Evolutionary conservation across 2,888 invertebrate species (phyloP).

Genomic region (Epinotia brunnichana): DNA sequence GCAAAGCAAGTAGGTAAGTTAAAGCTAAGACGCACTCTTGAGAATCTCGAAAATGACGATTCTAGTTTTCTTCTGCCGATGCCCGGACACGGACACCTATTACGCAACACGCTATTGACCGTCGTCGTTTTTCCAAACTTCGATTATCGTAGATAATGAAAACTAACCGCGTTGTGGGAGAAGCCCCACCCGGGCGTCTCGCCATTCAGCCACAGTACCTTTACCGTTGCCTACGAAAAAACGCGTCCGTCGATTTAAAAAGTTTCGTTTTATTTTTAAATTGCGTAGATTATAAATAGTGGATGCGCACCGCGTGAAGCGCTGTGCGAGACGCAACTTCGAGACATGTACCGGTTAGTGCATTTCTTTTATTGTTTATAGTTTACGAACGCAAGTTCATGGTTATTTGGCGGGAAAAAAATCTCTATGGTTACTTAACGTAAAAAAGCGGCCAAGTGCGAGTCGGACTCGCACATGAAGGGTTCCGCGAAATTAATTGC

Average conservation of each 20-base stretch:
- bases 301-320: conserved; percentile 58
- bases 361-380: conserved; percentile 51
- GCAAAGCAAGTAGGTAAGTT: too few species aligned
- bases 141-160: conserved; percentile 28
- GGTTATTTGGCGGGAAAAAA: conserved; percentile 35
- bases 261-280: conserved; percentile 61
- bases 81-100: background rate
- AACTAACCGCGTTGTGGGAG: conserved; percentile 34
- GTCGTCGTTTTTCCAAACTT: conserved; percentile 26
- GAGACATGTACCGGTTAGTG: conserved; percentile 76
- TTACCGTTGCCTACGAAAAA: conserved; percentile 65
- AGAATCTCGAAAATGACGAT: background rate
- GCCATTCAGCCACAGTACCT: conserved; percentile 46
- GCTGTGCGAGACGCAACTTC: conserved; percentile 54
- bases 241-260: conserved; percentile 48
- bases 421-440: background rate
- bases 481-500: too few species aligned
- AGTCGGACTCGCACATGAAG: too few species aligned
- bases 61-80: background rate
- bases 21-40: too few species aligned
- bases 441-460: too few species aligned
- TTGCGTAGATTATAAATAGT: conserved; percentile 67
- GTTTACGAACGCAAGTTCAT: conserved; percentile 43
- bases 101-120: conserved; percentile 12
- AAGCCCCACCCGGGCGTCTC: conserved; percentile 51